Evolutionary conservation across 2,113 vertebrate genomes (phyloP).

Genomic region (Mustela nigripes): DNA sequence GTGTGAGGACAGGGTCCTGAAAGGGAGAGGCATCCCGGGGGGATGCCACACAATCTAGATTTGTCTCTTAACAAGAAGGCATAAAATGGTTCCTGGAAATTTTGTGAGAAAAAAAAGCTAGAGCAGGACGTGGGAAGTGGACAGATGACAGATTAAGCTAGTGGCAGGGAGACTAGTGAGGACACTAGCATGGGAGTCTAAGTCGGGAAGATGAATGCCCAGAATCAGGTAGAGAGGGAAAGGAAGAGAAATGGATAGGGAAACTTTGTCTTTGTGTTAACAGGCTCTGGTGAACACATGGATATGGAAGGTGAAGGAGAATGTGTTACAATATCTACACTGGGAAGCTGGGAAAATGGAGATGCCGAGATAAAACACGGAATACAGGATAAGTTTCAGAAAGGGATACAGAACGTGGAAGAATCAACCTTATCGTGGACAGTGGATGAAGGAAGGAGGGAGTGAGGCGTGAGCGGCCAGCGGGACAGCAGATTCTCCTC

Average conservation of each 20-base stretch:
- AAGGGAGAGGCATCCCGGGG: accelerated
- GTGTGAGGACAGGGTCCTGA: neutral
- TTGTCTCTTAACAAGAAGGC: neutral
- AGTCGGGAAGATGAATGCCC: neutral
- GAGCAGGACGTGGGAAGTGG: neutral
- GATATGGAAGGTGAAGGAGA: neutral
- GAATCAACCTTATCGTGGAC: neutral
- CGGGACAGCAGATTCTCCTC: accelerated
- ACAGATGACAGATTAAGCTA: neutral
- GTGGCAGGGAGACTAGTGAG: neutral
- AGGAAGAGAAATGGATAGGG: neutral
- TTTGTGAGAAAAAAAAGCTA: neutral
- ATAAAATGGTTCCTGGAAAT: neutral
- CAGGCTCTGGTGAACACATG: neutral
- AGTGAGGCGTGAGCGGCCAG: neutral
- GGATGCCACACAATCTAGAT: too few species aligned
- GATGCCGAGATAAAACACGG: neutral
- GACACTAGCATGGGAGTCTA: neutral
- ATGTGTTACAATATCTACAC: neutral
- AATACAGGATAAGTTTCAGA: neutral
- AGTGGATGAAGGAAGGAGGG: neutral
- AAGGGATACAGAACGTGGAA: neutral
- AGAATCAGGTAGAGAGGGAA: neutral
- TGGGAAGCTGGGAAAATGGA: neutral
- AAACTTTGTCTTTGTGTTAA: neutral